Conservation (phyloP, 2,888 invertebrate genomes). For the Cheilosia impressa region DNA sequence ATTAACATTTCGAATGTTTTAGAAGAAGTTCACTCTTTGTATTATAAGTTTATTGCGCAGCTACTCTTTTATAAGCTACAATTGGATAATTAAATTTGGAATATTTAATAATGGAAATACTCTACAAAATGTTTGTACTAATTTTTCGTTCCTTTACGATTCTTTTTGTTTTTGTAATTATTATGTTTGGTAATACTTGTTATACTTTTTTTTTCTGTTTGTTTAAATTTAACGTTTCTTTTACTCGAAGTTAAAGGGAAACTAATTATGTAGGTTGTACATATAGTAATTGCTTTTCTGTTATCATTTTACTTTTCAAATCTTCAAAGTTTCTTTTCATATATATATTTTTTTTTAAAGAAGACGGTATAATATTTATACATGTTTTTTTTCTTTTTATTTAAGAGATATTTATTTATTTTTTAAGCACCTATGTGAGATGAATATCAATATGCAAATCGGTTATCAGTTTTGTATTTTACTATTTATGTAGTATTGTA, state of each 20-base stretch:
- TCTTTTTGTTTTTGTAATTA: constrained; percentile 34
- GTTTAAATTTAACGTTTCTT: not conserved
- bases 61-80: constrained; percentile 42
- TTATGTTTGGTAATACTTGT: constrained; percentile 33
- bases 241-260: constrained; percentile 34
- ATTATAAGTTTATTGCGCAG: constrained; percentile 17
- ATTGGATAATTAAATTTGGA: constrained; percentile 59
- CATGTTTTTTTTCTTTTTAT: constrained; percentile 13
- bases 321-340: constrained; percentile 8
- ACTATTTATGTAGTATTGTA: constrained; percentile 26
- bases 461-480: constrained; percentile 43
- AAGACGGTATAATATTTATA: constrained; percentile 48
- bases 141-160: constrained; percentile 68
- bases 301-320: constrained; percentile 46
- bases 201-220: not conserved
- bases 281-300: constrained; percentile 72
- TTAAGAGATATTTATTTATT: constrained; percentile 22
- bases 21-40: constrained; percentile 64
- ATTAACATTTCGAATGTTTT: constrained; percentile 4
- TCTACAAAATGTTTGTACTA: constrained; percentile 74
- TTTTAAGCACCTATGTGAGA: constrained; percentile 65
- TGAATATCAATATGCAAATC: constrained; percentile 57
- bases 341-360: constrained; percentile 8
- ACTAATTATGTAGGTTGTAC: constrained; percentile 59
- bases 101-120: constrained; percentile 61